A percentile compares a stretch with the other conserved stretches of the same genome.
Evolutionary conservation across 2,888 invertebrate genomes (phyloP).

Genomic region (Aquatica leii): DNA sequence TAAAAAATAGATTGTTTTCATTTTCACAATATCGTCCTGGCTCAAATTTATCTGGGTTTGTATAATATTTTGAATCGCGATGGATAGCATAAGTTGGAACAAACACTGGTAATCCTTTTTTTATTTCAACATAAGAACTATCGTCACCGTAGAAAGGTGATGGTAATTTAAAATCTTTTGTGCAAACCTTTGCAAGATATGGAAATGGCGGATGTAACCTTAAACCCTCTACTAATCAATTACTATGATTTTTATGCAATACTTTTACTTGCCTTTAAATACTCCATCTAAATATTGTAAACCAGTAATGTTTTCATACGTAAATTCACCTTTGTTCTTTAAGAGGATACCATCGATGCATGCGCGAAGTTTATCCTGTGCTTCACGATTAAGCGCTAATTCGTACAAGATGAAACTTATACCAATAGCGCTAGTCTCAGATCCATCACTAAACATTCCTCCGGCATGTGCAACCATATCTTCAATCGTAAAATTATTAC

Average conservation of each 20-base stretch:
- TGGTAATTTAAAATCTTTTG: constrained; percentile 43
- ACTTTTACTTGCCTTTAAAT: constrained; percentile 55
- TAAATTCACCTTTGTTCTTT: constrained; percentile 57
- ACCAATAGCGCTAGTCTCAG: constrained; percentile 64
- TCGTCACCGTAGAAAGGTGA: constrained; percentile 27
- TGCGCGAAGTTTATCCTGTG: constrained; percentile 58
- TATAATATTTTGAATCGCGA: constrained; percentile 54
- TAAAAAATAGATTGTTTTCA: constrained; percentile 46
- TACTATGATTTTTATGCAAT: constrained; percentile 39
- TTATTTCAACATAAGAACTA: constrained; percentile 42
- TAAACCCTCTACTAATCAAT: constrained; percentile 36
- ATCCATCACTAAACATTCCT: constrained; percentile 65
- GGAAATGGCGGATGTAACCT: constrained; percentile 40
- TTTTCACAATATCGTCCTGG: constrained; percentile 57
- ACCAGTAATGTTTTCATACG: constrained; percentile 61
- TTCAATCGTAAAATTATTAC: constrained; percentile 53
- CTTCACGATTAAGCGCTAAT: constrained; percentile 59
- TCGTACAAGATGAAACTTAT: constrained; percentile 62
- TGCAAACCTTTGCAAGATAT: constrained; percentile 44
- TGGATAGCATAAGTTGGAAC: constrained; percentile 55
- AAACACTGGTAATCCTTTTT: constrained; percentile 50
- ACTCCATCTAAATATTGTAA: constrained; percentile 63
- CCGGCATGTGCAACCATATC: constrained; percentile 65
- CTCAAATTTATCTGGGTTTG: constrained; percentile 56
- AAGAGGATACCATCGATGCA: constrained; percentile 58